Evolutionary conservation across 2,797 vertebrate species (phyloP).

Genomic region (Pipistrellus nathusii): DNA sequence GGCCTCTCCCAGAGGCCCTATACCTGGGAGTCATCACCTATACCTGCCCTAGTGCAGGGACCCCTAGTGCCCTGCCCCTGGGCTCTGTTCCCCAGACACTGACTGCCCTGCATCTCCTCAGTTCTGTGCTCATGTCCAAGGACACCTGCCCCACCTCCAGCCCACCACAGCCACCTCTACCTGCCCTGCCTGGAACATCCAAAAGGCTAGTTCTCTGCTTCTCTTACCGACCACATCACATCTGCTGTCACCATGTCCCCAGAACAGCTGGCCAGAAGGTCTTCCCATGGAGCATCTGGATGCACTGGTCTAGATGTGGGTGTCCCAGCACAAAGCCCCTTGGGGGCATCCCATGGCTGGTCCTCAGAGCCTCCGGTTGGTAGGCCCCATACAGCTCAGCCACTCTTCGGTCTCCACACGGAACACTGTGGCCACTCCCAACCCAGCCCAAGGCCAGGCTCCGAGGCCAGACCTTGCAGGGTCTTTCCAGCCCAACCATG

Average conservation of each 20-base stretch:
- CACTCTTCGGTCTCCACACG: no score
- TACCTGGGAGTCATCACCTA: no score
- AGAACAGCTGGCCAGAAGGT: not conserved
- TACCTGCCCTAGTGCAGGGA: not conserved
- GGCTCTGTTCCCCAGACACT: not conserved
- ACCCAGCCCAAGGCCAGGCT: not conserved
- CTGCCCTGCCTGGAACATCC: not conserved
- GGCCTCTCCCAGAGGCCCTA: no score
- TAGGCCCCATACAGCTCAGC: accelerated
- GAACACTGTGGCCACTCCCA: not conserved
- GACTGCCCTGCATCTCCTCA: not conserved
- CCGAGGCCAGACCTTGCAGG: not conserved
- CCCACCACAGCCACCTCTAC: not conserved
- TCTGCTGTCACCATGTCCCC: not conserved
- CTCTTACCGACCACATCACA: not conserved
- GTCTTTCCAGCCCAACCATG: not conserved
- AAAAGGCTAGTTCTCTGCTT: not conserved
- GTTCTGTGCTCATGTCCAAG: not conserved
- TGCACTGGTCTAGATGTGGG: not conserved
- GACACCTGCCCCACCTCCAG: not conserved
- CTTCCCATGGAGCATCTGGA: not conserved
- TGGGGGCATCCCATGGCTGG: accelerated
- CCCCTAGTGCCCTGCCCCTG: not conserved
- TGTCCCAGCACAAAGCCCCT: not conserved
- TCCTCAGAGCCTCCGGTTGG: not conserved